phyloP scores from a whole-genome alignment of 2,888 invertebrate genomes.

The Hypselothyrea guttata region DNA sequence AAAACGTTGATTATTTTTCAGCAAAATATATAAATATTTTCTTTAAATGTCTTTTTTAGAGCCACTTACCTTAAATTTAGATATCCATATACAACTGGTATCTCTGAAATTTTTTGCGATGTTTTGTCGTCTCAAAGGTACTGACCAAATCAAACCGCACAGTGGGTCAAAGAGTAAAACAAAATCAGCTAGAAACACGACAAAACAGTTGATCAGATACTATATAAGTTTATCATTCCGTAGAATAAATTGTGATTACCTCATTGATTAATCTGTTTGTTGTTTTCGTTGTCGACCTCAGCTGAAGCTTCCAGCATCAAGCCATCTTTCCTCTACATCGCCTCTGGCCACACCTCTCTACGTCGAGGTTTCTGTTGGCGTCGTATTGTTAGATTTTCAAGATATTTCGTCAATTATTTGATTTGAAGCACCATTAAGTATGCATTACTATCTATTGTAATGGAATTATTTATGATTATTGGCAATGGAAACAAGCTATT shows the following conservation, averaged over 20 bases:
- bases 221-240: conserved; percentile 33
- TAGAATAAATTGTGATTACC: conserved; percentile 57
- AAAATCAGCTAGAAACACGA: conserved; percentile 15
- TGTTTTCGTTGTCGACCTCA: conserved; percentile 29
- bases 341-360: neutral
- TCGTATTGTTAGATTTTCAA: conserved; percentile 31
- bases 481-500: conserved; percentile 31
- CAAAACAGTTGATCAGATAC: conserved; percentile 1
- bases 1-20: too few relatives aligned
- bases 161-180: conserved; percentile 41
- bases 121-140: conserved; percentile 38
- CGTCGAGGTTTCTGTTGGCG: conserved; percentile 1
- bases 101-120: neutral
- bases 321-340: neutral
- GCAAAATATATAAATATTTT: too few relatives aligned
- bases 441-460: conserved; percentile 69
- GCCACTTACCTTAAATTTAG: too few relatives aligned
- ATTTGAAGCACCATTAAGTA: conserved; percentile 57
- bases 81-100: too few relatives aligned
- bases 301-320: conserved; percentile 10
- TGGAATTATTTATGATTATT: conserved; percentile 65
- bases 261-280: conserved; percentile 63
- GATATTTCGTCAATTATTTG: conserved; percentile 56
- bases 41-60: neutral
- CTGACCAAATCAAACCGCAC: conserved; percentile 27